These are phyloP conservation scores for Nasonia giraulti DNA, from an alignment of 1,140 invertebrate species.

Conservation along the genomic window DNA sequence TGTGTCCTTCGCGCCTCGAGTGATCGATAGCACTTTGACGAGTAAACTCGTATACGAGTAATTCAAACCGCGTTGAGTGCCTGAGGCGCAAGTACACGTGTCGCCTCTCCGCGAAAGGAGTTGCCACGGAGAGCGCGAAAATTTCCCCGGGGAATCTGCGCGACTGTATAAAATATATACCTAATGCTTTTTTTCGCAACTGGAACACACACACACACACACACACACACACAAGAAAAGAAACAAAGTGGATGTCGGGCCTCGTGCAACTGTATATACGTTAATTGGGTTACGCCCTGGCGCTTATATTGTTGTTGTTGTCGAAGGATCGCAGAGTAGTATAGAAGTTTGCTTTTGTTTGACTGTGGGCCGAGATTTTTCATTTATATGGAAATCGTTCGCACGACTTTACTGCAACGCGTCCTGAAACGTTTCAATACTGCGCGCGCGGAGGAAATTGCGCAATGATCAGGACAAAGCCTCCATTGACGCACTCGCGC, in stretches of 20 bases:
- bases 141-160: constrained; percentile 21
- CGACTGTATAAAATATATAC: background rate
- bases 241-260: constrained; percentile 10
- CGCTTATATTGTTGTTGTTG: background rate
- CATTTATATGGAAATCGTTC: background rate
- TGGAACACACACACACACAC: background rate
- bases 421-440: background rate
- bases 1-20: constrained; percentile 12
- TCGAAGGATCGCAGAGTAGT: background rate
- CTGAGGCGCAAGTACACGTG: background rate
- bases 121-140: background rate
- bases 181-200: background rate
- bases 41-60: background rate
- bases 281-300: constrained; percentile 13
- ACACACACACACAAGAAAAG: background rate
- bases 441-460: background rate
- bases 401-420: too few species aligned
- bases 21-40: constrained; percentile 34
- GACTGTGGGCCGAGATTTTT: background rate
- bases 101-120: background rate
- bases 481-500: background rate
- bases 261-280: background rate
- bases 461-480: background rate
- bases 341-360: too few species aligned
- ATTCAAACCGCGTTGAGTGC: background rate